Base-by-base conservation (phyloP, 1,140 invertebrate species). In the Latrodectus geometricus region DNA sequence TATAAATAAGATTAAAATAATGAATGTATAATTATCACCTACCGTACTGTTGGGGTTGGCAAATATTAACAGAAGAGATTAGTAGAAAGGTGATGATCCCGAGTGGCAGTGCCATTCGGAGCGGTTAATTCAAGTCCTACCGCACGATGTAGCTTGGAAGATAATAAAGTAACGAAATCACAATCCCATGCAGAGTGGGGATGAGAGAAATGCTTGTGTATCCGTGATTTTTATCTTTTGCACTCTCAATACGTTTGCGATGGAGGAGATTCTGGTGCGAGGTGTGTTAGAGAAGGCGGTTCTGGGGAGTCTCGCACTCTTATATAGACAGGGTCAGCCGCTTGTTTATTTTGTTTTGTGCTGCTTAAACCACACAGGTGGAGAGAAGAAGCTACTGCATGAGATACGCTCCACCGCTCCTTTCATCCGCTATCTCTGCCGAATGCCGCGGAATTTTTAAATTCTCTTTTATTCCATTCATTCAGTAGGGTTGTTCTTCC, bases 311-410 rank as follows among this genome's bases (percentile, higher is more conserved):
- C 74, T 50, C 35, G 11, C n/a, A 35, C 82, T 4, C 68, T 76
- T 84, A 50, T 84, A 84, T 84, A 84, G 72, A 56, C 82, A 84
- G 75, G 56, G 75, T 50, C 52, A 17, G 54, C 54, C 11, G 54
- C 54, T 35, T 35, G 35, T 35, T 35, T 35, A 35, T 35, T 35
- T 35, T 35, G 54, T 61, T 61, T 61, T 17, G 54, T 61, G 11
- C 8, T 61, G 17, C 54, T 11, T 14, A 61, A 17, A 61, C 17
- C 54, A 8, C 54, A 61, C 54, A 61, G 54, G 8, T 61, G 54
- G 54, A 61, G 17, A 61, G 54, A 61, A 61, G 54, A 61, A 61
- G 54, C 54, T 61, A 61, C 54, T 61, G 54, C 3, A 35, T 35
- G 35, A 35, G 35, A 61, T 61, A 61, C 17, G 54, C 54, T 61